A percentile compares a stretch with the other conserved stretches of the same genome.
Evolutionary conservation across 2,113 vertebrate species (phyloP).

Genomic region (Hemiscyllium ocellatum): DNA sequence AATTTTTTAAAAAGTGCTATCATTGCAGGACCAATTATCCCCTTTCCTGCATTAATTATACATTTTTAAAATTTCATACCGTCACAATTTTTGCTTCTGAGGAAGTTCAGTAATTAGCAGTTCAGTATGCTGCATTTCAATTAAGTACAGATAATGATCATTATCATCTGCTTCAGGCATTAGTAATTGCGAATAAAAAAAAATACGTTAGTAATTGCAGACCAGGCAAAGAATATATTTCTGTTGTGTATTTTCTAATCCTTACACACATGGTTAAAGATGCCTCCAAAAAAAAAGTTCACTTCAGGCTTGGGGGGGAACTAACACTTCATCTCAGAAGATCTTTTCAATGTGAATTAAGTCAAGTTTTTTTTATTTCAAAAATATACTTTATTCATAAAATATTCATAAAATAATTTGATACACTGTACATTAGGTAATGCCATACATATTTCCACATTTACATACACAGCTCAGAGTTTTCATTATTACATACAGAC

Average conservation of each 20-base stretch:
- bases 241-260: not conserved
- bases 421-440: no score
- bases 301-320: not conserved
- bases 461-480: no score
- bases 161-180: not conserved
- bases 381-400: no score
- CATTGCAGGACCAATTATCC: not conserved
- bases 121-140: not conserved
- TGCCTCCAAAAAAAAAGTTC: not conserved
- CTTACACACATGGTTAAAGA: not conserved
- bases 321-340: not conserved
- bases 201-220: no score
- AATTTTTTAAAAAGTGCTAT: not conserved
- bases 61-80: not conserved
- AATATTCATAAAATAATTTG: no score
- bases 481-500: no score
- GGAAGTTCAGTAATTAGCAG: not conserved
- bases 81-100: not conserved
- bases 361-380: no score
- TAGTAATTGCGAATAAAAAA: no score
- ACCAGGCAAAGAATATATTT: not conserved
- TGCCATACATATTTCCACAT: no score
- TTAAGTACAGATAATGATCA: conserved; percentile 16
- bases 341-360: not conserved
- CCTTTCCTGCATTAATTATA: not conserved